phyloP scores from a whole-genome alignment of 2,113 vertebrate species.

The Aplodontia rufa region DNA sequence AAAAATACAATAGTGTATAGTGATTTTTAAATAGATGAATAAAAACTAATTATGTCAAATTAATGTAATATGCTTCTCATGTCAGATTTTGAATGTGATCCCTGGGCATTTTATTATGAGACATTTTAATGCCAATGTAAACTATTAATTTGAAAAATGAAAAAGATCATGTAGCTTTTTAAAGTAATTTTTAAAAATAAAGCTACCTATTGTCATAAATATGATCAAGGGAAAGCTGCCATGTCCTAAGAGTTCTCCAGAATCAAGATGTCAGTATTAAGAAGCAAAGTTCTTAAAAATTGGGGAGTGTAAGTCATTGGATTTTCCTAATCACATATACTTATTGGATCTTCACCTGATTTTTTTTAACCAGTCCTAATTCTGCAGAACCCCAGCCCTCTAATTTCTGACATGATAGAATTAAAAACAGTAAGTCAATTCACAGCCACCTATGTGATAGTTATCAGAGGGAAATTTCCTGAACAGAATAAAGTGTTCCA shows the following conservation, averaged over 20 bases:
- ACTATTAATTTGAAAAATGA: conserved; percentile 16
- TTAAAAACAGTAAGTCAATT: background rate
- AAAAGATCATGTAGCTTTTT: background rate
- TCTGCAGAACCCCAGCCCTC: background rate
- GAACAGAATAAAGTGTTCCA: background rate
- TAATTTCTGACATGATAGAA: background rate
- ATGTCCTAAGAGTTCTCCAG: background rate
- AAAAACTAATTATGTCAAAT: conserved; percentile 2
- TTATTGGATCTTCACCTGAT: background rate
- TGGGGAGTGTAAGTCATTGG: background rate
- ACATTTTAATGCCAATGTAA: background rate
- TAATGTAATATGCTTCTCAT: conserved; percentile 31
- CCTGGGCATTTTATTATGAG: background rate
- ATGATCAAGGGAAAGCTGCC: background rate
- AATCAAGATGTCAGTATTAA: background rate
- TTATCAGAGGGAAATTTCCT: background rate
- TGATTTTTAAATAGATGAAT: background rate
- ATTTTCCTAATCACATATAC: background rate
- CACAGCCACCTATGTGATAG: background rate
- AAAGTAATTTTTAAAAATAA: background rate
- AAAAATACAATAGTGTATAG: background rate
- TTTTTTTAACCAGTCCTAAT: background rate
- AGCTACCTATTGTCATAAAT: background rate
- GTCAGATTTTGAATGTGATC: background rate
- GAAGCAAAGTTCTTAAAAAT: background rate